Conservation (phyloP, 2,888 invertebrate genomes). For the Drosophila recens region DNA sequence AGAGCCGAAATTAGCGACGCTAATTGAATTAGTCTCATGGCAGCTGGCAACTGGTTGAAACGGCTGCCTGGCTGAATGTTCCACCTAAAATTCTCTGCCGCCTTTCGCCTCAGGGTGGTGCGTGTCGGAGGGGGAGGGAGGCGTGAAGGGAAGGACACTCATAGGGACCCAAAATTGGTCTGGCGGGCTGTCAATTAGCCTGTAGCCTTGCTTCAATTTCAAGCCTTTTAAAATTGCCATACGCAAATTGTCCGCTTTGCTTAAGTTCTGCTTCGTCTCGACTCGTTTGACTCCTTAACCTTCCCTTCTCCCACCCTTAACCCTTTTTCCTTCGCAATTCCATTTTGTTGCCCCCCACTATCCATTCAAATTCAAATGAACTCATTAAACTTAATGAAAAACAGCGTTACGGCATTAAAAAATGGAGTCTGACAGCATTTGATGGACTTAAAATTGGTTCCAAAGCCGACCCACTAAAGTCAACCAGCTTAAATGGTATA, state of each 20-base stretch:
- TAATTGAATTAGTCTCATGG: conserved; percentile 70
- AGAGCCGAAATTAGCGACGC: conserved; percentile 67
- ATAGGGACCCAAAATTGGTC: conserved; percentile 8
- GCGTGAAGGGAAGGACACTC: not conserved
- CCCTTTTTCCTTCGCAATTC: not conserved
- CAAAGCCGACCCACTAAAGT: conserved; percentile 17
- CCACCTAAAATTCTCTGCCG: not conserved
- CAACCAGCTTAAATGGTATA: conserved; percentile 12
- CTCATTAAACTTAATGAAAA: conserved; percentile 77
- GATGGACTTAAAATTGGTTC: conserved; percentile 57
- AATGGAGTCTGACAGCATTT: conserved; percentile 51
- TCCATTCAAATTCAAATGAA: conserved; percentile 61
- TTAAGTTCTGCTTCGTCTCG: conserved; percentile 10
- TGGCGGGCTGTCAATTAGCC: conserved; percentile 58
- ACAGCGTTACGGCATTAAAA: conserved; percentile 54
- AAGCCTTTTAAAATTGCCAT: conserved; percentile 70
- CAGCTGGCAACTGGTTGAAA: conserved; percentile 35
- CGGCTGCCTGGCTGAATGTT: conserved; percentile 2
- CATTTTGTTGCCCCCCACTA: not conserved
- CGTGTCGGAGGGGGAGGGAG: not conserved
- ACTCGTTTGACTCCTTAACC: not conserved
- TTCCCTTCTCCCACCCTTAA: not conserved
- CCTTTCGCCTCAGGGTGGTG: not conserved
- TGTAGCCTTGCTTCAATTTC: conserved; percentile 61
- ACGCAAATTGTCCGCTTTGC: conserved; percentile 54